Evolutionary conservation across 2,797 vertebrate genomes (phyloP).

Genomic region (Melanotaenia parkinsoni): DNA sequence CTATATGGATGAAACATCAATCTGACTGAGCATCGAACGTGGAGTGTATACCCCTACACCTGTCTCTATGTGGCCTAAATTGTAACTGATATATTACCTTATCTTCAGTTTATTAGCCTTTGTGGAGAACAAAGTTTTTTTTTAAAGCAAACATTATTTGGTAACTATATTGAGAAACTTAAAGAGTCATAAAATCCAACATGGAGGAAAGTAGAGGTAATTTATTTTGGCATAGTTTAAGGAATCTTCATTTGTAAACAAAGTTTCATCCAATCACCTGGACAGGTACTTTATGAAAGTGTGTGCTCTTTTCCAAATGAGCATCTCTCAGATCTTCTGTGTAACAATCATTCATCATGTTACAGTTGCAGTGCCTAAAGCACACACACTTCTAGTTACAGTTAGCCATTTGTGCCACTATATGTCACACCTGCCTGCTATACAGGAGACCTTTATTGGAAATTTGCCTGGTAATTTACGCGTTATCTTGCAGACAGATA

Average conservation of each 20-base stretch:
- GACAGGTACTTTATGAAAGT: neutral
- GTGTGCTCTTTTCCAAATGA: neutral
- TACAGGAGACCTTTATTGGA: neutral
- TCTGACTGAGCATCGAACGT: too few species aligned
- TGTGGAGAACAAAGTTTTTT: neutral
- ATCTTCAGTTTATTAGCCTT: neutral
- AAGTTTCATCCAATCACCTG: neutral
- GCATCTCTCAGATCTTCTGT: neutral
- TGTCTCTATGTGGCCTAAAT: too few species aligned
- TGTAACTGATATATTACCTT: neutral
- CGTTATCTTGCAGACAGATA: neutral
- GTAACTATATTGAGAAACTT: neutral
- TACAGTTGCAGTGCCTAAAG: neutral
- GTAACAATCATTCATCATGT: neutral
- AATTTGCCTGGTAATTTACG: neutral
- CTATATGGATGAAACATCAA: too few species aligned
- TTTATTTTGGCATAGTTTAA: too few species aligned
- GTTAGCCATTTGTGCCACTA: neutral
- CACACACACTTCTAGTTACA: neutral
- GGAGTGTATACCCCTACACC: too few species aligned
- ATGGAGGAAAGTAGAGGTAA: neutral
- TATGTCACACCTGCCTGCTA: neutral
- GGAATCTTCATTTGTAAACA: too few species aligned
- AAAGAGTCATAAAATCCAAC: neutral
- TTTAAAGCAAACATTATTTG: neutral